phyloP scores from a whole-genome alignment of 1,140 invertebrate genomes.

The Camponotus pennsylvanicus region DNA sequence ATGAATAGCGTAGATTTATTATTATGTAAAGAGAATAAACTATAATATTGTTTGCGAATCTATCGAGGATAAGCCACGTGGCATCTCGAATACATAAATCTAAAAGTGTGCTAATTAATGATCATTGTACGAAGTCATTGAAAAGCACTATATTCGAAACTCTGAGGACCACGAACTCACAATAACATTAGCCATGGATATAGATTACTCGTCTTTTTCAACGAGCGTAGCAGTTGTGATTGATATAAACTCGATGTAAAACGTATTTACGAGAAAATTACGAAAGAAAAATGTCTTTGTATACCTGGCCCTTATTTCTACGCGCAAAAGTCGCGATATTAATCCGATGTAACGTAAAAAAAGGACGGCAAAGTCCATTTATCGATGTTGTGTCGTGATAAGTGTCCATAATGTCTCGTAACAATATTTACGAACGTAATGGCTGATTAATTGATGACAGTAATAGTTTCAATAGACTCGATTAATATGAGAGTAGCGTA shows the following conservation, averaged over 20 bases:
- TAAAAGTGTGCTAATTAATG: neutral
- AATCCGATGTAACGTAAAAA: conserved; percentile 54
- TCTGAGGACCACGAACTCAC: conserved; percentile 81
- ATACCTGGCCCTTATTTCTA: conserved; percentile 7
- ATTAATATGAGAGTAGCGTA: conserved; percentile 44
- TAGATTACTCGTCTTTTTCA: conserved; percentile 35
- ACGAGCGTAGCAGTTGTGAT: conserved; percentile 14
- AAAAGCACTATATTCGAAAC: conserved; percentile 70
- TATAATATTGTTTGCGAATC: neutral
- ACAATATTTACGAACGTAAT: conserved; percentile 48
- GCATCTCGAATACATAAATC: conserved; percentile 16
- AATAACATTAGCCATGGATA: conserved; percentile 72
- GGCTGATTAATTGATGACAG: conserved; percentile 49
- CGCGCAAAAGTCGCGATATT: conserved; percentile 36
- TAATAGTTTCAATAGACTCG: conserved; percentile 19
- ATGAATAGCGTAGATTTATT: neutral
- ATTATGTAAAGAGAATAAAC: neutral
- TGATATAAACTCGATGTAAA: neutral
- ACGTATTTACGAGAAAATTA: neutral
- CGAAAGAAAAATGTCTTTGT: neutral
- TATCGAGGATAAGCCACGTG: neutral
- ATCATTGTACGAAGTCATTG: conserved; percentile 20
- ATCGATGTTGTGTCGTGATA: conserved; percentile 76
- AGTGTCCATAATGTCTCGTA: conserved; percentile 72
- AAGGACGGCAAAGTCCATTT: conserved; percentile 37